These are phyloP conservation scores for Trilocha varians DNA, from an alignment of 2,888 invertebrate genomes.

Conservation along the genomic window DNA sequence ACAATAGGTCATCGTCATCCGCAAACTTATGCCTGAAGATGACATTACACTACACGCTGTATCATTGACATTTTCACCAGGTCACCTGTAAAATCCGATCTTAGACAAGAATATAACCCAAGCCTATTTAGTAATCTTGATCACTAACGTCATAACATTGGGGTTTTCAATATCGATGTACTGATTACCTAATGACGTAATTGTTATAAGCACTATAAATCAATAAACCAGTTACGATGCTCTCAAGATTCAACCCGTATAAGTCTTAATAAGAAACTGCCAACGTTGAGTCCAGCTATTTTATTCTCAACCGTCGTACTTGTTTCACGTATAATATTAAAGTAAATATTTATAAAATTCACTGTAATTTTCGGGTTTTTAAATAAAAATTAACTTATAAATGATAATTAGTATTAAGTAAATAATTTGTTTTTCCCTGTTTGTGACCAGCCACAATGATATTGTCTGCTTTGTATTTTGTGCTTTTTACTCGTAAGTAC, in stretches of 20 bases:
- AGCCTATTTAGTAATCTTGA: too few relatives aligned
- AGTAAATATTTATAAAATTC: neutral
- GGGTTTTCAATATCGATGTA: too few relatives aligned
- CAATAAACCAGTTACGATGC: constrained; percentile 8
- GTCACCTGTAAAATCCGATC: too few relatives aligned
- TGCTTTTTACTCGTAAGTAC: constrained; percentile 57
- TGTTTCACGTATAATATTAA: neutral
- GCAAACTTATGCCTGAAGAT: too few relatives aligned
- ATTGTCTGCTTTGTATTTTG: constrained; percentile 32
- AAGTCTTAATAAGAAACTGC: neutral
- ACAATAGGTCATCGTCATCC: too few relatives aligned
- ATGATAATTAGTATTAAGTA: neutral
- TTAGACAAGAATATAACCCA: too few relatives aligned
- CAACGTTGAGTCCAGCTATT: constrained; percentile 1
- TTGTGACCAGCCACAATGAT: constrained; percentile 38
- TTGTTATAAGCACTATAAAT: neutral
- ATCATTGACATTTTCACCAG: too few relatives aligned
- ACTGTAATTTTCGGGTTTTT: neutral
- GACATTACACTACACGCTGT: too few relatives aligned
- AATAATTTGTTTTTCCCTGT: constrained; percentile 37
- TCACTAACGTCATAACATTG: too few relatives aligned
- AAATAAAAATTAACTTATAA: neutral
- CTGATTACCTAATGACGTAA: too few relatives aligned
- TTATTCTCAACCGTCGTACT: neutral
- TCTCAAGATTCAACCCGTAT: neutral